phyloP scores from a whole-genome alignment of 2,888 invertebrate species.

The Emmelina monodactyla region DNA sequence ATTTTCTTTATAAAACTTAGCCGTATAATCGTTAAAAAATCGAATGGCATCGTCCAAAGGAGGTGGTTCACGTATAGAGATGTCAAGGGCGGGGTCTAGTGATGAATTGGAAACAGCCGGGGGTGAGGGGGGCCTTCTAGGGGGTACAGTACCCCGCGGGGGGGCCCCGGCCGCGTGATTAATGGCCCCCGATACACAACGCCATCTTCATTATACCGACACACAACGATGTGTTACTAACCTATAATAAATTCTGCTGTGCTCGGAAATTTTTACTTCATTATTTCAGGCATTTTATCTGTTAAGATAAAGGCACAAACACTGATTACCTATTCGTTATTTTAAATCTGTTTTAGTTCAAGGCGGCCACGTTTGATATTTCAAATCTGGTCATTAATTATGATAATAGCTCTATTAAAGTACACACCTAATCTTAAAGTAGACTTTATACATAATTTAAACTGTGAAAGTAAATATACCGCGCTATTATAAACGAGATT shows the following conservation, averaged over 20 bases:
- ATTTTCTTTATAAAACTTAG: background rate
- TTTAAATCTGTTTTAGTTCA: conserved; percentile 16
- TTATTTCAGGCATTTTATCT: conserved; percentile 57
- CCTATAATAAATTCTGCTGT: conserved; percentile 58
- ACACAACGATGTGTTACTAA: conserved; percentile 62
- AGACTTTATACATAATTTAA: background rate
- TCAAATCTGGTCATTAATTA: conserved; percentile 24
- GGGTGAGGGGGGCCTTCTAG: conserved; percentile 48
- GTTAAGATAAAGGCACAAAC: conserved; percentile 47
- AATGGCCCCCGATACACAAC: conserved; percentile 52
- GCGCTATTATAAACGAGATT: too few relatives aligned
- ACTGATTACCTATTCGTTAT: too few relatives aligned
- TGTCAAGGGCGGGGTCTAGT: conserved; percentile 69
- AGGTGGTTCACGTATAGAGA: conserved; percentile 62
- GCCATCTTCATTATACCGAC: conserved; percentile 63
- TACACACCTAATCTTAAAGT: conserved; percentile 1
- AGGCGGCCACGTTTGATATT: conserved; percentile 25
- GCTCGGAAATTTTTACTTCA: conserved; percentile 46
- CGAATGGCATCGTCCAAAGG: conserved; percentile 12
- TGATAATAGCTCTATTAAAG: conserved; percentile 26
- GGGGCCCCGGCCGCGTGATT: conserved; percentile 50
- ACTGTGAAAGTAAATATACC: background rate
- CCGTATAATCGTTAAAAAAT: background rate
- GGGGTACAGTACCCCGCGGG: conserved; percentile 35
- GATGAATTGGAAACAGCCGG: conserved; percentile 64